A percentile compares a stretch with the other conserved stretches of the same genome.
Conservation (phyloP, 1,140 invertebrate species). For the Drosophila sp. region DNA sequence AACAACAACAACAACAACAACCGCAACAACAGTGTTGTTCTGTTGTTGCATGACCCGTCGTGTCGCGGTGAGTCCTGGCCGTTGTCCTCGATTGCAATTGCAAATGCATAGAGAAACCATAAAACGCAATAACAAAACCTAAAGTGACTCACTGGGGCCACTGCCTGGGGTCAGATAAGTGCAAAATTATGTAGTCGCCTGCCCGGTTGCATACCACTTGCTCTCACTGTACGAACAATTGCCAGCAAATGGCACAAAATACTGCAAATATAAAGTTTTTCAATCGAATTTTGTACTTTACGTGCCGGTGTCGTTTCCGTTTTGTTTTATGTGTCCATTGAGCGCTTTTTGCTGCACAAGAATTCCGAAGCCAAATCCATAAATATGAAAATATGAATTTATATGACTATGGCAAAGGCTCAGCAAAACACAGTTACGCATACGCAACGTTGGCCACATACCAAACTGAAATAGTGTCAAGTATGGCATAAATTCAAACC, state of each 20-base stretch:
- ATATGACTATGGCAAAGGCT: conserved; percentile 21
- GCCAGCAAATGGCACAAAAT: conserved; percentile 17
- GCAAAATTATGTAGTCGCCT: conserved; percentile 70
- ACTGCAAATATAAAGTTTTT: conserved; percentile 64
- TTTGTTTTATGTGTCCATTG: conserved; percentile 40
- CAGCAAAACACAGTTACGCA: conserved; percentile 42
- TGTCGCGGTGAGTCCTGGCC: conserved; percentile 11
- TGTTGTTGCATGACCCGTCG: conserved; percentile 25
- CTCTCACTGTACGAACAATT: conserved; percentile 18
- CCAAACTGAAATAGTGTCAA: conserved; percentile 45
- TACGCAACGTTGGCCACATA: conserved; percentile 44
- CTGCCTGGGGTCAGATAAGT: conserved; percentile 74
- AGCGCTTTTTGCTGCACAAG: conserved; percentile 38
- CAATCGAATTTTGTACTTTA: conserved; percentile 73
- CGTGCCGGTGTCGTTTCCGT: conserved; percentile 50
- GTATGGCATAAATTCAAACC: conserved; percentile 24
- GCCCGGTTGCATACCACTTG: conserved; percentile 14
- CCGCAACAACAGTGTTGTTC: conserved; percentile 10
- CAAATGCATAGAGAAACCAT: conserved; percentile 75
- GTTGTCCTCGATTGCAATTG: conserved; percentile 61
- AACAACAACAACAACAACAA: too few relatives aligned
- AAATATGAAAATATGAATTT: conserved; percentile 52
- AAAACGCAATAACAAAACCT: conserved; percentile 60
- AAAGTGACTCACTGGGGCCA: conserved; percentile 41
- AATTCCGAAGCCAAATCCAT: conserved; percentile 32